Percentiles rank a stretch among this genome's conserved stretches.
Evolutionary conservation across 2,113 vertebrate genomes (phyloP).

Genomic region (Orycteropus afer): DNA sequence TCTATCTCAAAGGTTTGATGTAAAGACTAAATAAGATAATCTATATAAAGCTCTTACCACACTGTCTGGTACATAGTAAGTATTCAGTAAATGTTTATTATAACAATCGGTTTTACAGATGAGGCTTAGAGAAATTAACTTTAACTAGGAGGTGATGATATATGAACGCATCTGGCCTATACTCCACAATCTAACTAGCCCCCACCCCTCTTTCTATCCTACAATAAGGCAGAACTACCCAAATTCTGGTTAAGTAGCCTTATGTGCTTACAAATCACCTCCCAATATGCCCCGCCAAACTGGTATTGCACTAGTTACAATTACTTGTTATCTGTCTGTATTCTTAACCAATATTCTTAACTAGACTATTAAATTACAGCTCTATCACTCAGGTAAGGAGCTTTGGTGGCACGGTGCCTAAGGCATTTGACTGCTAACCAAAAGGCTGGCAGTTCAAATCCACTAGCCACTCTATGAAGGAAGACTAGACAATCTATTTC

Average conservation of each 20-base stretch:
- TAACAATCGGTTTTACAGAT: neutral
- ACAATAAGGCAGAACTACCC: neutral
- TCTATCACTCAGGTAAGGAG: neutral
- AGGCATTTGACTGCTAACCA: too few relatives aligned
- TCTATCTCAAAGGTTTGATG: neutral
- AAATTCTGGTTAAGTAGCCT: neutral
- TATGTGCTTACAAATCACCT: neutral
- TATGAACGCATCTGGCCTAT: neutral
- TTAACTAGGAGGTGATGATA: neutral
- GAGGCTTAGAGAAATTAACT: constrained; percentile 32
- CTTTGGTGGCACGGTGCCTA: too few relatives aligned
- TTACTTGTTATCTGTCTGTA: neutral
- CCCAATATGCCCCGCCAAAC: neutral
- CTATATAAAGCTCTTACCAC: constrained; percentile 7
- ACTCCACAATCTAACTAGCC: neutral
- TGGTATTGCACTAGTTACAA: neutral
- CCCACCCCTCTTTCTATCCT: neutral
- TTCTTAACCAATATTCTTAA: neutral
- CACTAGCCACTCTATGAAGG: too few relatives aligned
- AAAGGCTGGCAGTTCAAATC: too few relatives aligned
- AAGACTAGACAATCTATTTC: too few relatives aligned
- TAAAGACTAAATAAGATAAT: constrained; percentile 7
- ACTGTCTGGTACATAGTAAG: neutral
- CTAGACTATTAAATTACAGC: neutral
- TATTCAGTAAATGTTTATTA: neutral